Percentiles rank a stretch among this genome's conserved stretches.
These are phyloP conservation scores for Heliangelus exortis DNA, from an alignment of 2,797 vertebrate genomes.

Conservation along the genomic window DNA sequence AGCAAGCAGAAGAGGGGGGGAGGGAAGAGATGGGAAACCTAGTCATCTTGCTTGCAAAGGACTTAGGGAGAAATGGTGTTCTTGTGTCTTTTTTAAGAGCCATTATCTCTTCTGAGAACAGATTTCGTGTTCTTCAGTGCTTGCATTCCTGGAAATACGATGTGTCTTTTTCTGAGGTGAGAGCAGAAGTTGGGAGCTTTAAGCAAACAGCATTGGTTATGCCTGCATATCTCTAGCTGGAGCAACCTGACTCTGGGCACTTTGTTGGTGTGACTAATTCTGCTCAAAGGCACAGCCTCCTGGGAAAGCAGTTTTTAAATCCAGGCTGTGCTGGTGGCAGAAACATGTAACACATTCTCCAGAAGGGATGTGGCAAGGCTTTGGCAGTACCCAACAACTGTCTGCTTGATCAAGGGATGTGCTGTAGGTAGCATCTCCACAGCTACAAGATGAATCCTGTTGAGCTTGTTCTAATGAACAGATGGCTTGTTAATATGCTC, in stretches of 20 bases:
- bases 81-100: background rate
- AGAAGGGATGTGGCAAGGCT: constrained; percentile 36
- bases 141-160: background rate
- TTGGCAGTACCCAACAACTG: constrained; percentile 34
- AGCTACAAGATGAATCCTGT: constrained; percentile 55
- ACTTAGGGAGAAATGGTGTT: background rate
- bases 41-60: background rate
- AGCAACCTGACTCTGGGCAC: constrained; percentile 26
- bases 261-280: constrained; percentile 37
- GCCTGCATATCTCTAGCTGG: background rate
- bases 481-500: constrained; percentile 50
- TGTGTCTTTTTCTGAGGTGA: background rate
- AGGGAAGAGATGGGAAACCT: background rate
- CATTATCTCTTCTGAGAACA: background rate
- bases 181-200: constrained; percentile 1
- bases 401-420: constrained; percentile 29
- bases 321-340: background rate
- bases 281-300: constrained; percentile 2
- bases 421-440: constrained; percentile 53
- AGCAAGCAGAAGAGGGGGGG: too few relatives aligned
- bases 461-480: constrained; percentile 56
- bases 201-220: background rate
- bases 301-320: constrained; percentile 38
- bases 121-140: background rate
- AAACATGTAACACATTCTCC: background rate